Conservation (phyloP, 2,113 vertebrate genomes). For the Laticauda laticaudata region DNA sequence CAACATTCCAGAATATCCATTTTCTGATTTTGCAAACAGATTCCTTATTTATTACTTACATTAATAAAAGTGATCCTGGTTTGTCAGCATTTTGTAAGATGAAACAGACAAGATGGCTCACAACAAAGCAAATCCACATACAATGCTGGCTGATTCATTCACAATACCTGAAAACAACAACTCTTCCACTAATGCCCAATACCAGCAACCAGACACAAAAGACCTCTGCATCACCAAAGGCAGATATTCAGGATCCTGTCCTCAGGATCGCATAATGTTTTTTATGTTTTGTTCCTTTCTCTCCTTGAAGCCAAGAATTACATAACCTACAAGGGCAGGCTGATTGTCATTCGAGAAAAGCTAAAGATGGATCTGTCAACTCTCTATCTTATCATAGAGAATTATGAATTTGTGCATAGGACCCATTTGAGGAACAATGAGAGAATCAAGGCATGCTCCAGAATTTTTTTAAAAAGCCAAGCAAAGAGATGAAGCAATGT, state of each 20-base stretch:
- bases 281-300: not conserved
- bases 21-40: not conserved
- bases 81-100: not conserved
- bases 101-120: not conserved
- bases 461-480: not conserved
- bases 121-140: not conserved
- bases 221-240: not conserved
- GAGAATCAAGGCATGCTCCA: not conserved
- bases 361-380: not conserved
- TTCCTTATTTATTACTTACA: not conserved
- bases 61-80: not conserved
- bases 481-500: not conserved
- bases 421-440: not conserved
- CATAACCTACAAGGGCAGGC: not conserved
- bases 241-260: not conserved
- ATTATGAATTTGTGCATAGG: not conserved
- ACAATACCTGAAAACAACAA: not conserved
- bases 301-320: not conserved
- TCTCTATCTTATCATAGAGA: not conserved
- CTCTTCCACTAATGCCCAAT: not conserved
- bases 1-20: not conserved
- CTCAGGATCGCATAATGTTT: not conserved
- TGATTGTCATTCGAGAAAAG: not conserved
- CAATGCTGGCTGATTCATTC: not conserved
- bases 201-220: not conserved